Percentiles rank a stretch among this genome's conserved stretches.
These are phyloP conservation scores for Neodiprion virginianus DNA, from an alignment of 1,140 invertebrate genomes.

Conservation along the genomic window DNA sequence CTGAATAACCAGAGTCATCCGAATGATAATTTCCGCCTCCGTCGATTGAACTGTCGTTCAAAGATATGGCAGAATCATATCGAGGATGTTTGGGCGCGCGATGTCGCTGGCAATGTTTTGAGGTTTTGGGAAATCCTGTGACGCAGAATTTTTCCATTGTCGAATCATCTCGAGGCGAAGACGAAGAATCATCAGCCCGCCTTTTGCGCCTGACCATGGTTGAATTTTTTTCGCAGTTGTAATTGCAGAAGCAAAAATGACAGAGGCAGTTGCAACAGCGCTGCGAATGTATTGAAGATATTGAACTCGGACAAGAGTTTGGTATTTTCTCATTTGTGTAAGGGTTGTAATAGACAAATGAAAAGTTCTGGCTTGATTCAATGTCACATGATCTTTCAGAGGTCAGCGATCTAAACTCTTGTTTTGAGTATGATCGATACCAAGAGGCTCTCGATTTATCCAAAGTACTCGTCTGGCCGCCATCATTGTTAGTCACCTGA, in stretches of 20 bases:
- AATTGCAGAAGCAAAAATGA: no score
- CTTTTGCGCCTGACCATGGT: no score
- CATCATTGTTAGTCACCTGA: slow-evolving; percentile 46
- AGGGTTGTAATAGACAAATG: slow-evolving; percentile 45
- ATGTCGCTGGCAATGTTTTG: not conserved
- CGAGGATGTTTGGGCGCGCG: slow-evolving; percentile 23
- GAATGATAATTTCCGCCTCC: not conserved
- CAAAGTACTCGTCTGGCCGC: slow-evolving; percentile 40
- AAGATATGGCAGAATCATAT: slow-evolving; percentile 44
- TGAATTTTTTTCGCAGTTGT: no score
- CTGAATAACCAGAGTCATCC: no score
- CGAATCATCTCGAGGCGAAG: no score
- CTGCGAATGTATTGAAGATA: no score
- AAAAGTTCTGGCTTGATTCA: slow-evolving; percentile 28
- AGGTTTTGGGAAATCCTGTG: no score
- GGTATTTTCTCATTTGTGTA: slow-evolving; percentile 30
- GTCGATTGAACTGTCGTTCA: slow-evolving; percentile 31
- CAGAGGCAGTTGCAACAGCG: no score
- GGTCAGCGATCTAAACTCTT: slow-evolving; percentile 31
- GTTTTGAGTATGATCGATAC: not conserved
- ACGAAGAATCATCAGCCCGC: no score
- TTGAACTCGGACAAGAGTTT: no score
- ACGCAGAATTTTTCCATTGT: no score
- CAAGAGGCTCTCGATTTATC: slow-evolving; percentile 33
- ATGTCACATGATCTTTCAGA: slow-evolving; percentile 25